Evolutionary conservation across 1,140 invertebrate genomes (phyloP), one percentile per base, ranked within the genome.

Genomic region (Eumaeus atala): DNA sequence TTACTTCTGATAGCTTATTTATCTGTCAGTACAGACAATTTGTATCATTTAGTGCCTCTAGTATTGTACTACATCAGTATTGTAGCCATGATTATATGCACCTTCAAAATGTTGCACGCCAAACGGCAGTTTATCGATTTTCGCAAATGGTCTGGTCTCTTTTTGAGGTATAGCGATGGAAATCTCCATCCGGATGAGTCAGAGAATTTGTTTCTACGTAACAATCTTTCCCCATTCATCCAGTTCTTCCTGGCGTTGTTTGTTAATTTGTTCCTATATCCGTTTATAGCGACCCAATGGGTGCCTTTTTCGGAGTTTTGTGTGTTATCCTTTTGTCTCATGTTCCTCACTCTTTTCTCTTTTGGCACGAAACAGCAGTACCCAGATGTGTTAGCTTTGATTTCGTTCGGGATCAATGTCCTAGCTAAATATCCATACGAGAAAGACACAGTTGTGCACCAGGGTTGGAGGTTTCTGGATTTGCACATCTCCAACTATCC

Each of bases 361-460:
- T 95, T 95, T 56, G 90, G 90, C 54, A 90, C 84, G 14, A 88
- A 89, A 28, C 70, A 75, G 44, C 74, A 81, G 18, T 87, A 91
- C 48, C 91, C 93, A 0, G 95, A 96, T 70, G 84, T 92, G 8
- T 72, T 95, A 4, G 90, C 92, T 0, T 84, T 96, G 0, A 86
- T 95, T 3, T 95, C 95, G 7, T 95, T 95, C 67, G 91, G 91
- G 3, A 90, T 95, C 0, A 93, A 95, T 66, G 93, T 95, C 0
- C 80, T 96, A 0, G 94, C 94, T 0, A 95, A 94, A 71, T 95
- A 95, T 87, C 94, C 94, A 0, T 95, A 95, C 59, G 94, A 95
- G 67, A 92, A 92, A 55, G 94, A 95, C 56, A 90, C 93, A 0
- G 93, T 95, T 0, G 93, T 95, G 0, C 91, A 92, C 9, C 92